Base-by-base conservation (phyloP, 2,113 vertebrate species). In the Pomatorhinus ruficollis region DNA sequence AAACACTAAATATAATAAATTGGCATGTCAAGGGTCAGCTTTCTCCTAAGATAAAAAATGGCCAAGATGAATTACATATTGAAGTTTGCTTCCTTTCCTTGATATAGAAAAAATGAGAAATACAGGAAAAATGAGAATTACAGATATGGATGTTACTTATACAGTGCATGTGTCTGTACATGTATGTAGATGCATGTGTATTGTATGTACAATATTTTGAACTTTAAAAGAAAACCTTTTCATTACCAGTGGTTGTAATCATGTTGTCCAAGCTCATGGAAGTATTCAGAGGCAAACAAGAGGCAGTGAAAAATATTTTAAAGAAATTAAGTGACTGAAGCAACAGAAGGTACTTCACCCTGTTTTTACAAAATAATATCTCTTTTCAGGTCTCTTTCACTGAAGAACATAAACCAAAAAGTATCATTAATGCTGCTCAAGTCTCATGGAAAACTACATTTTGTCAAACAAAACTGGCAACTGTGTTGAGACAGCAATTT, bases 251-350 rank as follows among this genome's bases (percentile, higher is more conserved):
- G 20, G 10, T 19, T 23, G 1, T 24, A 81, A 42, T 23, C 0
- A 0, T n/a, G 14, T 49, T 75, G 13, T 78, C 24, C 19, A 5
- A 68, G 19, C 1, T 92, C 16, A 68, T 27, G 42, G 61, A 5
- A 83, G 7, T 85, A 93, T 95, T 95, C 53, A 94, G 74, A 90
- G 37, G 59, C 42, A 92, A 94, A 90, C 24, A 94, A 77, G 88
- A 93, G 54, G 28, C 44, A 86, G n/a, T 77, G 61, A 81, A 95
- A 80, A 91, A 87, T 31, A 37, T n/a, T 86, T 94, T 82, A 60
- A 60, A 75, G 37, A 47, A 63, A 57, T 80, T 1, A 57, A 87
- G 20, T 37, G 15, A 57, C 23, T 69, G 24, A 79, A 20, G 47
- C 25, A 77, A 54, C 3, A 57, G 61, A 86, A 77, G 14, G 11